These are phyloP conservation scores for Nannospalax galili DNA, from an alignment of 2,113 vertebrate species.

Conservation along the genomic window DNA sequence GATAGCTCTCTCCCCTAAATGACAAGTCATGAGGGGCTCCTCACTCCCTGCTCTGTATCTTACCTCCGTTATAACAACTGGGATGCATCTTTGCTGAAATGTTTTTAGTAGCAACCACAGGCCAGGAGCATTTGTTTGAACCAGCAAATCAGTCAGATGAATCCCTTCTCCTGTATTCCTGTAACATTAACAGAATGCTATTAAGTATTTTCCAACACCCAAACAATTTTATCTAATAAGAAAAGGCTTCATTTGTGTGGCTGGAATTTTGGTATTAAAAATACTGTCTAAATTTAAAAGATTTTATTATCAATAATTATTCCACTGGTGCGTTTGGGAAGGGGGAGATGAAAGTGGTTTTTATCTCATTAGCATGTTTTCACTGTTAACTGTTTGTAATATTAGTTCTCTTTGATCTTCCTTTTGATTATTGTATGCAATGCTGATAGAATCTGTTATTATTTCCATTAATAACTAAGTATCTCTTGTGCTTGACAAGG, in stretches of 20 bases:
- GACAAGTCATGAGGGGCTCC: background rate
- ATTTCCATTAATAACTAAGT: constrained; percentile 88
- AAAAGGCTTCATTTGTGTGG: constrained; percentile 67
- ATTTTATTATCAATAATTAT: constrained; percentile 85
- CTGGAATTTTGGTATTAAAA: constrained; percentile 81
- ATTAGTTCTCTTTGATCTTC: constrained; percentile 87
- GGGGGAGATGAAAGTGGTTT: constrained; percentile 83
- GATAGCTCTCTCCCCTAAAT: background rate
- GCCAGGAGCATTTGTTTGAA: background rate
- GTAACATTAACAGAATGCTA: background rate
- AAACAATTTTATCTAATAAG: constrained; percentile 28
- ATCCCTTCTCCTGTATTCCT: background rate
- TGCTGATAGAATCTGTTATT: constrained; percentile 87
- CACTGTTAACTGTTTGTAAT: constrained; percentile 85
- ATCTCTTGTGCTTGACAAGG: constrained; percentile 86
- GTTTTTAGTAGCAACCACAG: background rate
- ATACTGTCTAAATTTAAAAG: constrained; percentile 80
- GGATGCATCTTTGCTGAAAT: background rate
- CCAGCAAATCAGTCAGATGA: background rate
- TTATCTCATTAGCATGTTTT: constrained; percentile 88
- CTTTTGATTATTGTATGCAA: constrained; percentile 85
- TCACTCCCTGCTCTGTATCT: background rate
- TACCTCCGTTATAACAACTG: background rate
- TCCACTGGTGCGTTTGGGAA: constrained; percentile 79
- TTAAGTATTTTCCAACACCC: background rate